Evolutionary conservation across 2,888 invertebrate species (phyloP).

Genomic region (Heliconius charithonia): DNA sequence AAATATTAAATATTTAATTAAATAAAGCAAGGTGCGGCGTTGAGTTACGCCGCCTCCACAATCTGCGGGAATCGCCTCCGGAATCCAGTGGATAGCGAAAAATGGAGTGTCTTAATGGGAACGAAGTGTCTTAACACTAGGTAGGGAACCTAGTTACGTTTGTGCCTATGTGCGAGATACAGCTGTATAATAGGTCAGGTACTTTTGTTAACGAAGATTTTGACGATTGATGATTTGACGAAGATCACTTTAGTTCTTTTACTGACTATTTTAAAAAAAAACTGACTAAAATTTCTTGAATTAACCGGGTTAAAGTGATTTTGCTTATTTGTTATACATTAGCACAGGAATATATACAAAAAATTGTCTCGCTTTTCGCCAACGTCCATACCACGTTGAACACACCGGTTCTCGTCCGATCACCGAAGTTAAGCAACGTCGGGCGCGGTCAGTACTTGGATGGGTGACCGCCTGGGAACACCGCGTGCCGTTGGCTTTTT

Average conservation of each 20-base stretch:
- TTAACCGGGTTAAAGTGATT: too few species aligned
- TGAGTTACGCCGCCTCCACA: background rate
- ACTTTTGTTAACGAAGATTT: too few species aligned
- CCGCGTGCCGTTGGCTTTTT: conserved; percentile 61
- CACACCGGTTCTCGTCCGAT: conserved; percentile 79
- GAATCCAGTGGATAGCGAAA: background rate
- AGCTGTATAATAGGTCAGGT: background rate
- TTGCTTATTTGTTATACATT: too few species aligned
- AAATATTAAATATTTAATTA: too few species aligned
- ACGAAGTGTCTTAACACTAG: background rate
- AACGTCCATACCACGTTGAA: conserved; percentile 73
- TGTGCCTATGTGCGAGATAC: background rate
- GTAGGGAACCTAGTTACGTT: too few species aligned
- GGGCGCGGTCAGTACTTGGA: conserved; percentile 79
- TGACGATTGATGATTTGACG: too few species aligned
- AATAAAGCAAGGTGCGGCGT: too few species aligned
- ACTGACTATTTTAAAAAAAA: too few species aligned
- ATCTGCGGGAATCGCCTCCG: too few species aligned
- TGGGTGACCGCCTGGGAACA: conserved; percentile 66
- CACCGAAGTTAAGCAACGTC: conserved; percentile 80
- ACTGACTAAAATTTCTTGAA: too few species aligned
- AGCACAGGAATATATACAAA: too few species aligned
- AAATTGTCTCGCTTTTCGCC: conserved; percentile 32
- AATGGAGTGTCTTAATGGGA: background rate
- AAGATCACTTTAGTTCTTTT: too few species aligned